phyloP scores from a whole-genome alignment of 2,888 invertebrate species.

The Hecatera dysodea region DNA sequence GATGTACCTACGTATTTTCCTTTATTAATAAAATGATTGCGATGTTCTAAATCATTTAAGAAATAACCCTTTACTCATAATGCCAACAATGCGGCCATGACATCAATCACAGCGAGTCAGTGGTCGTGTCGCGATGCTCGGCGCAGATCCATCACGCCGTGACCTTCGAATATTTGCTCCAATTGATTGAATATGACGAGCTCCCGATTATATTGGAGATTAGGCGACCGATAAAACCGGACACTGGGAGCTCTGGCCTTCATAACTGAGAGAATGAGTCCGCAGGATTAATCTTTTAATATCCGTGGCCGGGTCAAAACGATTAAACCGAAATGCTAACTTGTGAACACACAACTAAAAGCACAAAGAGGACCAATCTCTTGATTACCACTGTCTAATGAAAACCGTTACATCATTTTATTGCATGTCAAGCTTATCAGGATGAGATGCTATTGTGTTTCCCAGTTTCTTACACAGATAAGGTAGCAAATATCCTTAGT shows the following conservation, averaged over 20 bases:
- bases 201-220: constrained; percentile 19
- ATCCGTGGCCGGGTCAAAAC: not conserved
- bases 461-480: not conserved
- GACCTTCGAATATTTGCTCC: constrained; percentile 44
- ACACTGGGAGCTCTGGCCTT: not conserved
- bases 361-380: not conserved
- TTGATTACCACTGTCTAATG: not conserved
- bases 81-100: constrained; percentile 3
- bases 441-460: not conserved
- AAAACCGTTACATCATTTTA: not conserved
- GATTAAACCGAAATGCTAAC: constrained; percentile 6
- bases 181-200: constrained; percentile 42
- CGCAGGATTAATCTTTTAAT: constrained; percentile 17
- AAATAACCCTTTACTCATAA: not conserved
- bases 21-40: too few relatives aligned
- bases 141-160: constrained; percentile 33
- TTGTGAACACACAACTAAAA: not conserved
- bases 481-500: not conserved
- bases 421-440: not conserved
- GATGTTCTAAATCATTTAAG: too few relatives aligned
- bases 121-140: constrained; percentile 6
- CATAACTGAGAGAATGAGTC: constrained; percentile 4
- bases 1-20: too few relatives aligned
- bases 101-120: constrained; percentile 41
- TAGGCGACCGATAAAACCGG: not conserved